These are phyloP conservation scores for Melanostoma scalare DNA, from an alignment of 2,888 invertebrate species.

Conservation along the genomic window DNA sequence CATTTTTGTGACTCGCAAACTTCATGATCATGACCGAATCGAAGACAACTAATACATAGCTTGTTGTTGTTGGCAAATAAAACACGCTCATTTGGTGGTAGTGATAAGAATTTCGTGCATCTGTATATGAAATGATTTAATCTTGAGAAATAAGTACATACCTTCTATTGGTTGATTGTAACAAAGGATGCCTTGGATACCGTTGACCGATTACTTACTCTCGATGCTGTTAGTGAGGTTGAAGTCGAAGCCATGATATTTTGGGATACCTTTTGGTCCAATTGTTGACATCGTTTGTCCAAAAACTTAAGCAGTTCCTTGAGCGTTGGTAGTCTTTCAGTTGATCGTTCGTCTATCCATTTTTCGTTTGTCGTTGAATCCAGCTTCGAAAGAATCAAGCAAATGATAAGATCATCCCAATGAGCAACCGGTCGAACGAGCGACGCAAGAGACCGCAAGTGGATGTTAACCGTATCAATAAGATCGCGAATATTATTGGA, in stretches of 20 bases:
- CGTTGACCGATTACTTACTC: neutral
- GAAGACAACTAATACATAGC: slow-evolving; percentile 17
- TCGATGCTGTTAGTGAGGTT: neutral
- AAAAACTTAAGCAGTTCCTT: slow-evolving; percentile 11
- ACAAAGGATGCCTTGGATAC: neutral
- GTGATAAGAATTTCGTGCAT: neutral
- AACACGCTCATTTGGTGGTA: slow-evolving; percentile 15
- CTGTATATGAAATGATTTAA: slow-evolving; percentile 4
- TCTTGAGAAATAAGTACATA: neutral
- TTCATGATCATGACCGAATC: neutral
- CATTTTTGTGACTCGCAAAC: slow-evolving; percentile 8
- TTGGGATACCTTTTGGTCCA: neutral
- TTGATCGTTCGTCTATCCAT: slow-evolving; percentile 22
- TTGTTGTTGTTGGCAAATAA: neutral
- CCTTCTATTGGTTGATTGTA: neutral
- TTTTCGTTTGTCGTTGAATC: slow-evolving; percentile 11
- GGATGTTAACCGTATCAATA: slow-evolving; percentile 2
- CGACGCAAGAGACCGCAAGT: slow-evolving; percentile 4
- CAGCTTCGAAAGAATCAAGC: slow-evolving; percentile 22
- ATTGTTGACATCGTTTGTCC: slow-evolving; percentile 5
- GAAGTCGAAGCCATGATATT: neutral
- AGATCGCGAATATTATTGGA: slow-evolving; percentile 12
- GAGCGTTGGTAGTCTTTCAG: slow-evolving; percentile 6
- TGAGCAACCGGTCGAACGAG: slow-evolving; percentile 15
- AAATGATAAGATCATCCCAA: slow-evolving; percentile 18